These are phyloP conservation scores for Scaptomyza hsui DNA, from an alignment of 1,140 invertebrate species.

Conservation along the genomic window DNA sequence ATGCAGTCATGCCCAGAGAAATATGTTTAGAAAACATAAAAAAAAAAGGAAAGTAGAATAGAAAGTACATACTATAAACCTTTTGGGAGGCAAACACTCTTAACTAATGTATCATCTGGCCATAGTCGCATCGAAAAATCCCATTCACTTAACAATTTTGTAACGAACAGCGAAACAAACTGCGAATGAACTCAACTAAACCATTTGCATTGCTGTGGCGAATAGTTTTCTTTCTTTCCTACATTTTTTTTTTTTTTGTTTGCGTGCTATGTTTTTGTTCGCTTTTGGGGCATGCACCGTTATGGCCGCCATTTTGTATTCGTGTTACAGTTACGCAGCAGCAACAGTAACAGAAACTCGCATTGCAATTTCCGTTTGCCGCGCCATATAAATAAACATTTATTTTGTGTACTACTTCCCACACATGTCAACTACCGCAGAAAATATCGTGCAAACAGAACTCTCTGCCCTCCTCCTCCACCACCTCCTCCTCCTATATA, in stretches of 20 bases:
- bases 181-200: conserved; percentile 46
- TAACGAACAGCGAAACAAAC: conserved; percentile 46
- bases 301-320: conserved; percentile 75
- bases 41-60: conserved; percentile 1
- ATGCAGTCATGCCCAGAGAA: conserved; percentile 36
- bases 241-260: background rate
- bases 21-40: conserved; percentile 30
- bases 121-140: conserved; percentile 34
- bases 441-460: conserved; percentile 26
- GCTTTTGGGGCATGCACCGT: conserved; percentile 61
- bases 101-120: conserved; percentile 39
- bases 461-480: background rate
- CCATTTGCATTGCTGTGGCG: conserved; percentile 44
- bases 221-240: conserved; percentile 18
- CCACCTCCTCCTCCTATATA: conserved; percentile 1
- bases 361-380: conserved; percentile 74
- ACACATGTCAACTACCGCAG: conserved; percentile 56
- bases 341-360: conserved; percentile 32
- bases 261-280: conserved; percentile 1
- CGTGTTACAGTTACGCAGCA: conserved; percentile 41
- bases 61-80: conserved; percentile 8
- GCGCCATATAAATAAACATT: conserved; percentile 80
- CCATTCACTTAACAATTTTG: conserved; percentile 52
- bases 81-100: conserved; percentile 13
- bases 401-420: conserved; percentile 71